A percentile compares a stretch with the other conserved stretches of the same genome.
These are phyloP conservation scores for Gnathonemus longibarbis DNA, from an alignment of 2,113 vertebrate species.

Conservation along the genomic window DNA sequence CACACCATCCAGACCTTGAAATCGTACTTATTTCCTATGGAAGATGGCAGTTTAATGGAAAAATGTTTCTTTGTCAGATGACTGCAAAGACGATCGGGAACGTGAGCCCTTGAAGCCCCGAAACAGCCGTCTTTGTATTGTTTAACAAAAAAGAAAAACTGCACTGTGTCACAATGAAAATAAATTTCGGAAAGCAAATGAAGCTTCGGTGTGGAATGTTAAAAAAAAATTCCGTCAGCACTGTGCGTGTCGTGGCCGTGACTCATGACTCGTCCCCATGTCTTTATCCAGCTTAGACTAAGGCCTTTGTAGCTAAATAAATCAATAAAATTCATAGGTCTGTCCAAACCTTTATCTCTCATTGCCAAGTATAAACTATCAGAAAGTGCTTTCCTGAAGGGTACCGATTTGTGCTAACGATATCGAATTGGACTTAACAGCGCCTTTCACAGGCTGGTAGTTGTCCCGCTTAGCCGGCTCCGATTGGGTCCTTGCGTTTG, in stretches of 20 bases:
- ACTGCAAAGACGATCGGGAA: conserved; percentile 41
- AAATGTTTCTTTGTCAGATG: conserved; percentile 39
- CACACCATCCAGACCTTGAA: background rate
- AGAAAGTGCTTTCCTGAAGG: background rate
- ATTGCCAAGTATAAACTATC: background rate
- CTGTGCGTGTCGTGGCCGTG: background rate
- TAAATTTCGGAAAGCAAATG: background rate
- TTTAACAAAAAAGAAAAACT: conserved; percentile 37
- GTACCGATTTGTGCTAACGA: background rate
- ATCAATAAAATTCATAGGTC: background rate
- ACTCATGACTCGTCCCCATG: background rate
- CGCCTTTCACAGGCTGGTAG: background rate
- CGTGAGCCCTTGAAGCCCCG: conserved; percentile 50
- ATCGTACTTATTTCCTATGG: background rate
- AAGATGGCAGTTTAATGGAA: conserved; percentile 29
- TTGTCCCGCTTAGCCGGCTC: background rate
- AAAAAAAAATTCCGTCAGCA: background rate
- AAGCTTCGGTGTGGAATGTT: background rate
- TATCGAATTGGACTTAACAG: background rate
- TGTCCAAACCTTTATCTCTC: background rate
- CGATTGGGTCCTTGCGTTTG: background rate
- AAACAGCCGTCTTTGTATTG: conserved; percentile 44
- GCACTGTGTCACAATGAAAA: conserved; percentile 26
- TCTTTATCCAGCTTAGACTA: background rate
- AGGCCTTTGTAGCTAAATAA: background rate